Percentiles rank a stretch among this genome's conserved stretches.
phyloP scores from a whole-genome alignment of 2,113 vertebrate genomes.

The Irena cyanogastra region DNA sequence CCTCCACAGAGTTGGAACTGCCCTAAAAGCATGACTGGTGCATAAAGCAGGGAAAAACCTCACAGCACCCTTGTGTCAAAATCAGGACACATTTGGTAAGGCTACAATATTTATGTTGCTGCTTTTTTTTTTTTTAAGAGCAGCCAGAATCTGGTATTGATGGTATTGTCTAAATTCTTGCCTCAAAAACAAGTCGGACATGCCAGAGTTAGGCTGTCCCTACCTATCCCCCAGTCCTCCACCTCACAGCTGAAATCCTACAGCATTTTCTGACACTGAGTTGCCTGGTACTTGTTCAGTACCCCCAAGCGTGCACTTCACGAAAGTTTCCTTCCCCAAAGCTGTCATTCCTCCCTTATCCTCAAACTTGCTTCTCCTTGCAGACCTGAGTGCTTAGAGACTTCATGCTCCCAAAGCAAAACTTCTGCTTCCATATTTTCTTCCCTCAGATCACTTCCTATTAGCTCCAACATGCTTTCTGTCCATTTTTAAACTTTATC shows the following conservation, averaged over 20 bases:
- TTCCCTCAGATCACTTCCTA: neutral
- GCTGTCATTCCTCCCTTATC: neutral
- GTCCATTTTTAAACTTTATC: neutral
- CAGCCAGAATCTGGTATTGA: neutral
- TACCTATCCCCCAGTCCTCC: neutral
- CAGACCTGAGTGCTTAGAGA: neutral
- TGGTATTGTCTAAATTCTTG: neutral
- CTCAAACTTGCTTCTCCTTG: neutral
- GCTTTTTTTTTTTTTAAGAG: neutral
- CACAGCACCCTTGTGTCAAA: neutral
- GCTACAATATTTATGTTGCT: accelerated
- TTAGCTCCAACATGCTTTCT: neutral
- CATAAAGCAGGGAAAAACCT: neutral
- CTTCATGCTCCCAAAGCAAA: neutral
- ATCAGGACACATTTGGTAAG: neutral
- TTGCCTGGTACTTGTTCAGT: neutral
- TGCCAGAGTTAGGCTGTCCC: neutral
- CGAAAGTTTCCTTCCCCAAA: neutral
- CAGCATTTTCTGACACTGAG: neutral
- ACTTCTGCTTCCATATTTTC: neutral
- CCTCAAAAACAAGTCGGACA: neutral
- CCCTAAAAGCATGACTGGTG: neutral
- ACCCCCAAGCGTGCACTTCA: neutral
- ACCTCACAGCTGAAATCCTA: neutral
- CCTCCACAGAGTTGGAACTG: neutral